phyloP scores from a whole-genome alignment of 2,888 invertebrate genomes.

The Hoplodrina ambigua region DNA sequence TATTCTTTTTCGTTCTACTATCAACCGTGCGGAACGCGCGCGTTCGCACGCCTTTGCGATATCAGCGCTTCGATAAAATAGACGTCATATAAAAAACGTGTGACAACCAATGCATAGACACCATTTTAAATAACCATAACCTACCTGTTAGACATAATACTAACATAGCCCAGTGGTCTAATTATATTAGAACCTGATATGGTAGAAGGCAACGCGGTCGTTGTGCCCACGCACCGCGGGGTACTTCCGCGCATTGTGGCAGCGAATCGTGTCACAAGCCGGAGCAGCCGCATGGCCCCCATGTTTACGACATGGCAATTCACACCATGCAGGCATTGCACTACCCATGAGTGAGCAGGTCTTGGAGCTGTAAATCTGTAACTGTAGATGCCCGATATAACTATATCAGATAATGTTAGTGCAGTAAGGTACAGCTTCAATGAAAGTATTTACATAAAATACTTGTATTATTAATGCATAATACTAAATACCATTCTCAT shows the following conservation, averaged over 20 bases:
- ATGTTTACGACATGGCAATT: constrained; percentile 63
- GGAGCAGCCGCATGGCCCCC: constrained; percentile 23
- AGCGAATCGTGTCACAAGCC: constrained; percentile 69
- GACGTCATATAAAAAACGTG: no score
- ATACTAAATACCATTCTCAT: no score
- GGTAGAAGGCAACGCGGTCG: constrained; percentile 72
- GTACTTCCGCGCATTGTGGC: constrained; percentile 82
- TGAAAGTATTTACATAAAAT: no score
- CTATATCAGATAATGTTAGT: constrained; percentile 7
- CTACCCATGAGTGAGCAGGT: constrained; percentile 36
- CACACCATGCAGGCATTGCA: constrained; percentile 47
- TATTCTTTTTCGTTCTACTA: no score
- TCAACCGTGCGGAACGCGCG: no score
- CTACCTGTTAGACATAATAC: constrained; percentile 22
- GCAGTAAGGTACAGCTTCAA: background rate
- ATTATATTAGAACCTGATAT: constrained; percentile 67
- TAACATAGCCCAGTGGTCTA: constrained; percentile 36
- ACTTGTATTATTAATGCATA: no score
- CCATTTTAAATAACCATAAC: constrained; percentile 21
- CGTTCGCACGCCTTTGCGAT: no score
- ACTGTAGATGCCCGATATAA: background rate
- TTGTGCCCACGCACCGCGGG: constrained; percentile 56
- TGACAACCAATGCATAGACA: constrained; percentile 2
- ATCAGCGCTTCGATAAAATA: no score
- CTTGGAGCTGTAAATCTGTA: constrained; percentile 25